phyloP scores from a whole-genome alignment of 2,113 vertebrate genomes.

The Anoplopoma fimbria region DNA sequence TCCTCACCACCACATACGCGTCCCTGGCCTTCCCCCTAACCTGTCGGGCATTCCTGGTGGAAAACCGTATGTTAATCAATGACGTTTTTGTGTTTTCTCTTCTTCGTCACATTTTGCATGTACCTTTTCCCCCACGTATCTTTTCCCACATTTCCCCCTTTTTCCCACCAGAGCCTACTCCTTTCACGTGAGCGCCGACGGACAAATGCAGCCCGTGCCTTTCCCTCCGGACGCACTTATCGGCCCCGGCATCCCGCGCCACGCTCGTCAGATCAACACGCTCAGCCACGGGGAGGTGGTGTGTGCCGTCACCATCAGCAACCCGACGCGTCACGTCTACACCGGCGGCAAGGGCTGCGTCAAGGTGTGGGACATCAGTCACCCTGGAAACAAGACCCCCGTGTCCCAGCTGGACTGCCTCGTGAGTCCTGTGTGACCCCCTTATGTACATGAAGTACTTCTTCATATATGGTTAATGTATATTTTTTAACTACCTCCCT shows the following conservation, averaged over 20 bases:
- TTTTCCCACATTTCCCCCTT: neutral
- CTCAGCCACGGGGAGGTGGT: slow-evolving; percentile 96
- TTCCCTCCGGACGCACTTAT: slow-evolving; percentile 95
- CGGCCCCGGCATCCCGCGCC: slow-evolving; percentile 93
- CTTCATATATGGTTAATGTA: neutral
- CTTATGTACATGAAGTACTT: neutral
- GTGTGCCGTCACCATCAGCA: slow-evolving; percentile 97
- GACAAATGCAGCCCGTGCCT: slow-evolving; percentile 98
- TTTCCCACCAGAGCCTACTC: slow-evolving; percentile 89
- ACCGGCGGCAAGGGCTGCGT: slow-evolving; percentile 96
- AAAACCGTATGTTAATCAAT: slow-evolving; percentile 89
- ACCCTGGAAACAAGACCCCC: slow-evolving; percentile 96
- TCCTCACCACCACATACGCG: slow-evolving; percentile 93
- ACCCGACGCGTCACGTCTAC: slow-evolving; percentile 95
- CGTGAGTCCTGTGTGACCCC: slow-evolving; percentile 84
- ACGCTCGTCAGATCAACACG: slow-evolving; percentile 96
- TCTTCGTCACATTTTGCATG: neutral
- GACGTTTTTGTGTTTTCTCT: neutral
- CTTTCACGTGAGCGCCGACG: slow-evolving; percentile 94
- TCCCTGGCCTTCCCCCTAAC: slow-evolving; percentile 90
- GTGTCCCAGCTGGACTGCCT: slow-evolving; percentile 97
- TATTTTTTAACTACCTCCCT: slow-evolving; percentile 6
- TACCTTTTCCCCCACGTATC: neutral
- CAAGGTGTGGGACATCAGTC: slow-evolving; percentile 99
- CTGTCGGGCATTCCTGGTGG: slow-evolving; percentile 93